Base-by-base conservation (phyloP, 1,140 invertebrate genomes). In the Neodiprion lecontei region DNA sequence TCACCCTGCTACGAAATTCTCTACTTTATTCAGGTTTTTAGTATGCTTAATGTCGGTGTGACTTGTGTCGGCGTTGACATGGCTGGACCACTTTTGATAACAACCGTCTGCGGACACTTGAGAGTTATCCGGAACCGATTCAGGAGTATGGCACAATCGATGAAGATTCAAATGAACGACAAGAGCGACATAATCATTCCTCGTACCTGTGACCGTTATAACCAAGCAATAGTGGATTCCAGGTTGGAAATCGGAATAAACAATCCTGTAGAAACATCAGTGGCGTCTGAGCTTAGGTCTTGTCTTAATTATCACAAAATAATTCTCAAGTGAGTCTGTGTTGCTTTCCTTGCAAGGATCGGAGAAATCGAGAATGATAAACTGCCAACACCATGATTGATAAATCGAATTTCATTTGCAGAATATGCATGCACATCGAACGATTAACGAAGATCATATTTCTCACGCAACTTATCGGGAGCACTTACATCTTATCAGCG, bases 401-500 rank as follows among this genome's bases (percentile, higher is more conserved):
- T 40, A 40, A 40, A 0, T 40, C 66, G 14, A 10, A 72, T 73
- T 12, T 72, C 17, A 74, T 69, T 71, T 61, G 0, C 53, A 83
- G 81, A 69, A 77, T 81, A 47, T 81, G 79, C 67, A 48, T 74
- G 28, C 70, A 81, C 14, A 78, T 83, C n/a, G 78, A 82, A 47
- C 68, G 68, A 23, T 23, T 82, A 9, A 76, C 75, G 7, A 80
- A 71, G 10, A 9, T 70, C 11, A 72, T 81, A n/a, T 80, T 81
- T 69, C 48, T 83, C 2, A 79, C 72, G 9, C 79, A 79, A 67
- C 67, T 83, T 23, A 28, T 81, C 28, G 74, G 76, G 53, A 82
- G 79, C 48, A 83, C 82, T 14, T 83, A 83, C 65, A 82, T 80
- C 50, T 69, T 83, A 7, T 83, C 82, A 28, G 70, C 82, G 0